These are phyloP conservation scores for Psammodynastes pulverulentus DNA, from an alignment of 2,113 vertebrate species.

Conservation along the genomic window DNA sequence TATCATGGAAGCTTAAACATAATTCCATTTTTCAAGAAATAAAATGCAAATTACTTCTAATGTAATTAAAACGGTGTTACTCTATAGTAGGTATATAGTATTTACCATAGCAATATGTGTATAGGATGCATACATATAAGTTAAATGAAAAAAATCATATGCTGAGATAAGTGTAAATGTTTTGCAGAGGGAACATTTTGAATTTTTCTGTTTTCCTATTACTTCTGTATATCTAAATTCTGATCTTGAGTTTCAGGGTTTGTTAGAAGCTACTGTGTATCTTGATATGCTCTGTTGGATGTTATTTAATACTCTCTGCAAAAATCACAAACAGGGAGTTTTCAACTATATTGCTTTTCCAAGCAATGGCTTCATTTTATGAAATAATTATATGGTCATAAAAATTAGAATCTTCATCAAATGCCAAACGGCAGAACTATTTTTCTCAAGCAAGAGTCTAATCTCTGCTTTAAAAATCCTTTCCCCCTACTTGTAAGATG, in stretches of 20 bases:
- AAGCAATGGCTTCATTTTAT: neutral
- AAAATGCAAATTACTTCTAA: neutral
- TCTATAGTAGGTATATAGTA: neutral
- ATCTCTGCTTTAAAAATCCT: neutral
- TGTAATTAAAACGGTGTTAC: neutral
- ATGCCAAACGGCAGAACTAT: neutral
- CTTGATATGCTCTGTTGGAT: neutral
- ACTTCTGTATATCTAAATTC: neutral
- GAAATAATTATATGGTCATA: neutral
- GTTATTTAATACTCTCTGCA: neutral
- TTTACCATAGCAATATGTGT: constrained; percentile 23
- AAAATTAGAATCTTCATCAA: neutral
- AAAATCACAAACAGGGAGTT: neutral
- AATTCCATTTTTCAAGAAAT: neutral
- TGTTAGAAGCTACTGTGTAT: neutral
- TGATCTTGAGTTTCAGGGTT: neutral
- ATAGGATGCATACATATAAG: constrained; percentile 46
- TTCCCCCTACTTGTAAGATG: neutral
- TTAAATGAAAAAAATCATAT: constrained; percentile 44
- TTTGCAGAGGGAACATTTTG: constrained; percentile 46
- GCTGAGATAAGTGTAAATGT: constrained; percentile 50
- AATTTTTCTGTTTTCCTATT: constrained; percentile 29
- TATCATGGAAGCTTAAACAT: neutral
- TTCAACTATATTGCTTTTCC: neutral
- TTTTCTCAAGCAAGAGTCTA: neutral